These are phyloP conservation scores for Heliconius charithonia DNA, from an alignment of 2,888 invertebrate species.

Conservation along the genomic window DNA sequence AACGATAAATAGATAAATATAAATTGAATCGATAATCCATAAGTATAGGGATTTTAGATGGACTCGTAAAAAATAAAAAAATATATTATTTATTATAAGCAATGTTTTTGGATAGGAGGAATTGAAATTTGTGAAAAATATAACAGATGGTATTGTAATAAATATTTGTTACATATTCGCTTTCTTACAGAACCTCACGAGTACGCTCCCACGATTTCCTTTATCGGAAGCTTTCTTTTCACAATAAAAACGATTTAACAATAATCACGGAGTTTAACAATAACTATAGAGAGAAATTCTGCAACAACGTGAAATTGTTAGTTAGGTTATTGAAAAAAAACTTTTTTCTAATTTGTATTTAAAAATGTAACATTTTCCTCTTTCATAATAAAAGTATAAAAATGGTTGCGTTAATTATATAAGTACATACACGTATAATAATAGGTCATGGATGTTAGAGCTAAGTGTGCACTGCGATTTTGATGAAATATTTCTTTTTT, in stretches of 20 bases:
- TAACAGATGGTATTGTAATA: conserved; percentile 59
- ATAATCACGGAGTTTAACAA: conserved; percentile 57
- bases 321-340: not conserved
- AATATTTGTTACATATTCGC: conserved; percentile 61
- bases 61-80: not conserved
- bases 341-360: no score
- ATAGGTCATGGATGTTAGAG: no score
- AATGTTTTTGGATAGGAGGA: conserved; percentile 55
- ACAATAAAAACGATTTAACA: conserved; percentile 71
- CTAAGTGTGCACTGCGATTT: no score
- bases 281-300: conserved; percentile 41
- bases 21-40: no score
- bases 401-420: no score
- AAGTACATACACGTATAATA: no score
- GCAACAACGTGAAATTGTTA: conserved; percentile 30
- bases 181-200: conserved; percentile 63
- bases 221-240: conserved; percentile 74
- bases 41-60: no score
- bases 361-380: no score
- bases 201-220: conserved; percentile 78
- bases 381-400: no score
- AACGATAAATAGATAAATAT: no score
- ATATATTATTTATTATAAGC: conserved; percentile 53
- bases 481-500: no score
- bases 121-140: conserved; percentile 43